Evolutionary conservation across 2,888 invertebrate genomes (phyloP), one percentile per base, ranked within the genome.

Genomic region (Alloplasta piceator): DNA sequence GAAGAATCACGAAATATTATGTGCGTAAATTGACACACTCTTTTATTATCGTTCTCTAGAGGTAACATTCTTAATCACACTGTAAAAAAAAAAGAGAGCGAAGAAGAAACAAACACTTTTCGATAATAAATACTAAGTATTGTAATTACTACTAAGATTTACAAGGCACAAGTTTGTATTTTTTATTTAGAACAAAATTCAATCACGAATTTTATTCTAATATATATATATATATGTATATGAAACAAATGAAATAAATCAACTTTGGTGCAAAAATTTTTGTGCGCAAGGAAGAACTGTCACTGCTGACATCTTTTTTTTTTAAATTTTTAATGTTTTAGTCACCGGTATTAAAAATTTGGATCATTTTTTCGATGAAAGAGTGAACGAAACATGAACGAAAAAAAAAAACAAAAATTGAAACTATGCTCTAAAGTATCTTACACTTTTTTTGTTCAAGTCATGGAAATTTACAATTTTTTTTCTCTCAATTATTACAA

Each of bases 101-200:
- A 63, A 14, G 26, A 14, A 55, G 48, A 66, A 64, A 75, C 64
- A 66, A 86, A 85, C 83, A 74, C 78, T 73, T 68, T 61, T 85
- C 80, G 66, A 81, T 87, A 84, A 86, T 85, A 89, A 89, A 89
- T 89, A 89, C 84, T 86, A 83, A 82, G 85, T 63, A 82, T 26
- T 85, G 76, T 84, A 85, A 26, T 26, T 86, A 67, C 60, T 67
- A 50, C 58, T 84, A 85, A 72, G 82, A 85, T 87, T 82, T 86
- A 88, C 87, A 89, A 89, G 90, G 90, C 90, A 89, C 89, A 83
- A 66, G 78, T 85, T 82, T 79, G 79, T 72, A 74, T 84, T 50
- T 71, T 83, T 70, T 82, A 56, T 77, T 68, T 67, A 58, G 38
- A 56, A 39, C 26, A 78, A 66, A 70, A 70, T 76, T 60, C 71